A percentile compares a stretch with the other conserved stretches of the same genome.
phyloP scores from a whole-genome alignment of 2,888 invertebrate species.

The Sarcophaga carnaria region DNA sequence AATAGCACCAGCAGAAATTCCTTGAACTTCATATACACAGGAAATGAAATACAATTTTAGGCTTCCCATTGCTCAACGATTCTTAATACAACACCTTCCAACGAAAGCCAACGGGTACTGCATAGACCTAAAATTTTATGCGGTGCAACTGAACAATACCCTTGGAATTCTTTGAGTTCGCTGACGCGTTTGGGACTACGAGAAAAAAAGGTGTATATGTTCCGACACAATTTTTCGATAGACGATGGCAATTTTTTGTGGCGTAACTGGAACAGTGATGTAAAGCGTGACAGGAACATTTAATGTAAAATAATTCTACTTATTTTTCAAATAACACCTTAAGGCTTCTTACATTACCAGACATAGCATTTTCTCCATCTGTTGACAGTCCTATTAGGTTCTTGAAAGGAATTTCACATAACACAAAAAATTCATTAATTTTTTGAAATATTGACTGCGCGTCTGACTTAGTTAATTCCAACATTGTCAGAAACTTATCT shows the following conservation, averaged over 20 bases:
- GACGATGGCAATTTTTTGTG: conserved; percentile 30
- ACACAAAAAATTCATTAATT: conserved; percentile 41
- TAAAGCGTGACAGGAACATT: not conserved
- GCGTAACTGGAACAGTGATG: conserved; percentile 49
- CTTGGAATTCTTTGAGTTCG: conserved; percentile 51
- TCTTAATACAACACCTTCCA: too few relatives aligned
- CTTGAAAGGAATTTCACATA: not conserved
- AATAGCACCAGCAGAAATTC: too few relatives aligned
- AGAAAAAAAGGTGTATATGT: conserved; percentile 51
- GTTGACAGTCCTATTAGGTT: conserved; percentile 51
- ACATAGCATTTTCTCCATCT: conserved; percentile 43
- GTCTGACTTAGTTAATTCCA: conserved; percentile 30
- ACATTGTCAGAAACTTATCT: conserved; percentile 30
- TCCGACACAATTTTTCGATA: conserved; percentile 42
- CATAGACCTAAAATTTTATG: not conserved
- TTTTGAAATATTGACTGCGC: conserved; percentile 25
- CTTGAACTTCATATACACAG: too few relatives aligned
- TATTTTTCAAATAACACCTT: conserved; percentile 29
- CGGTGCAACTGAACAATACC: conserved; percentile 19
- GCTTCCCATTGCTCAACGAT: too few relatives aligned
- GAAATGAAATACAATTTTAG: too few relatives aligned
- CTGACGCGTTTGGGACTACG: conserved; percentile 52
- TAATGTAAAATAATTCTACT: conserved; percentile 44
- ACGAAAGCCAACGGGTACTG: too few relatives aligned
- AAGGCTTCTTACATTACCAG: conserved; percentile 31